Evolutionary conservation across 1,140 invertebrate genomes (phyloP).

Genomic region (Orius insidiosus): DNA sequence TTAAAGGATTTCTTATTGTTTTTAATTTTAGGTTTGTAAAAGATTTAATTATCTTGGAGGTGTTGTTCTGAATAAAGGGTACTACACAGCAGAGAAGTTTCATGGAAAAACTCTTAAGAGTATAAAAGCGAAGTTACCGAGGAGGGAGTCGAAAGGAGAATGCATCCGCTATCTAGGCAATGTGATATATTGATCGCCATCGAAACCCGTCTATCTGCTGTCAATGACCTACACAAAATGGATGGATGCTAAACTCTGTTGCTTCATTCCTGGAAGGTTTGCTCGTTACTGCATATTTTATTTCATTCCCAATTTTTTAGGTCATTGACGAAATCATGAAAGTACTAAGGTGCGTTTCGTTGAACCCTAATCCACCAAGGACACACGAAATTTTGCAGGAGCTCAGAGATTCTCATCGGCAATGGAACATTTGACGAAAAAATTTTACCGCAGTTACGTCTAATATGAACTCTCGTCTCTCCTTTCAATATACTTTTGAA

Average conservation of each 20-base stretch:
- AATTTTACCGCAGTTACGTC: conserved; percentile 40
- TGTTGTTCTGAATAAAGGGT: conserved; percentile 61
- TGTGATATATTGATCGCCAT: conserved; percentile 77
- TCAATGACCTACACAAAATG: conserved; percentile 85
- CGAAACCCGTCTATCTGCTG: conserved; percentile 72
- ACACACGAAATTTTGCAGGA: conserved; percentile 77
- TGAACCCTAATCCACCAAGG: conserved; percentile 45
- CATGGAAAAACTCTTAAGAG: conserved; percentile 54
- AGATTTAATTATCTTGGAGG: conserved; percentile 58
- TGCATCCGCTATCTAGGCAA: conserved; percentile 66
- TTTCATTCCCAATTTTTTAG: conserved; percentile 33
- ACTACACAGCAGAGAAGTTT: conserved; percentile 56
- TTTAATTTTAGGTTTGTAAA: conserved; percentile 49
- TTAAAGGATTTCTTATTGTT: conserved; percentile 11
- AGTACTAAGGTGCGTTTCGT: conserved; percentile 49
- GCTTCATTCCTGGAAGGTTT: conserved; percentile 86
- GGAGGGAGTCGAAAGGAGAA: conserved; percentile 74
- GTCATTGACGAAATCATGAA: conserved; percentile 75
- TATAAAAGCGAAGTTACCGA: conserved; percentile 66
- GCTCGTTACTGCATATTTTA: conserved; percentile 13
- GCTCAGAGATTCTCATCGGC: conserved; percentile 86
- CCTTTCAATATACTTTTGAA: neutral
- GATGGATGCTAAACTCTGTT: conserved; percentile 62
- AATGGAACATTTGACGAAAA: conserved; percentile 89
- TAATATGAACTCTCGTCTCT: neutral